Base-by-base conservation (phyloP, 2,113 vertebrate species). In the Electrona antarctica region DNA sequence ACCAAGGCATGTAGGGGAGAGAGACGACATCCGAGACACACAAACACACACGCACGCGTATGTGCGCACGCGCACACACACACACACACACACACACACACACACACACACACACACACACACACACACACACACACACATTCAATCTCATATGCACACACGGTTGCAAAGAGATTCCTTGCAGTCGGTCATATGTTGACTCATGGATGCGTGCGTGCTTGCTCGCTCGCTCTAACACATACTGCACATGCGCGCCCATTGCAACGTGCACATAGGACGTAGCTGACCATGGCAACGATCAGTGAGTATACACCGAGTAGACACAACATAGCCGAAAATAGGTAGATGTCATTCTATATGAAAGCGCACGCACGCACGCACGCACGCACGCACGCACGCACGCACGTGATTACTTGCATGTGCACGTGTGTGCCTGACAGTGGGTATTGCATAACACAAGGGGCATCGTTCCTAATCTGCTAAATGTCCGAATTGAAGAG, bases 341-440 rank as follows among this genome's bases (percentile, higher is more conserved):
- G 21, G 54, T 58, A 85, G 88, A 90, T 65, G 79, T 88, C 83
- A 87, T 51, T n/a, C 67, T 64, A 71, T 73, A 74, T 68, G 71
- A 84, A 78, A 77, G 49, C 57, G 29, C 57, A n/a, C 33, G 13
- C n/a, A n/a, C 8, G 12, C 33, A 41, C 33, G 33, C 33, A 41
- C 1, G 5, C 33, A 3, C 1, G 33, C 33, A 41, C 1, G 33
- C 33, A 41, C 33, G 33, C 2, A 41, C 3, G 1, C 33, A 41
- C 33, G 29, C 29, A 4, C 29, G 4, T 33, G 5, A 41, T 41
- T 41, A 41, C 33, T 41, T 6, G 5, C 33, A 6, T 41, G 33
- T 6, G 5, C 33, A 41, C 3, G 33, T 6, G 5, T 3, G 5
- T 41, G 33, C 5, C 33, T 41, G 33, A 41, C 33, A 41, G 33